Evolutionary conservation across 1,140 invertebrate species (phyloP).

Genomic region (Araneus ventricosus): DNA sequence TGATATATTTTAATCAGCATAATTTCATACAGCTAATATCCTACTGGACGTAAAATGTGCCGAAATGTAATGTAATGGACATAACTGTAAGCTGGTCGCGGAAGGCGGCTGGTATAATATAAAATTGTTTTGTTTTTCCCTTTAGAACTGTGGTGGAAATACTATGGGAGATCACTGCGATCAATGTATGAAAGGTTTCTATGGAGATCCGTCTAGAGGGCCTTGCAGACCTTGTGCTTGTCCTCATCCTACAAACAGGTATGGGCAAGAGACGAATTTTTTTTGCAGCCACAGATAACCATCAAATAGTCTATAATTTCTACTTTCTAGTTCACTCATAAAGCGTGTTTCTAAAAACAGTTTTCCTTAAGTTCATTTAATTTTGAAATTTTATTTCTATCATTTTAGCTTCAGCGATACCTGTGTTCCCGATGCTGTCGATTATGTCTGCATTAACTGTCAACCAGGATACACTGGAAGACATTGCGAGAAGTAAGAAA

Average conservation of each 20-base stretch:
- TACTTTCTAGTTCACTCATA: too few relatives aligned
- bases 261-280: background rate
- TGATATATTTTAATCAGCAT: too few relatives aligned
- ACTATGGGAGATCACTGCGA: constrained; percentile 89
- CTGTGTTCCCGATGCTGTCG: constrained; percentile 78
- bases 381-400: constrained; percentile 57
- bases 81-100: too few relatives aligned
- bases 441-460: constrained; percentile 81
- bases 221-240: constrained; percentile 88
- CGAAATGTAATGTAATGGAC: too few relatives aligned
- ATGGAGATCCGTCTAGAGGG: constrained; percentile 85
- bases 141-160: constrained; percentile 89
- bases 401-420: constrained; percentile 81
- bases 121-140: background rate
- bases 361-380: background rate
- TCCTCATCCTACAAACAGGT: constrained; percentile 82
- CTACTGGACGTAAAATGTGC: too few relatives aligned
- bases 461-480: constrained; percentile 84
- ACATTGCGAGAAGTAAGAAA: constrained; percentile 83
- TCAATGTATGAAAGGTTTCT: constrained; percentile 89
- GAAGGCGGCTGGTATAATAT: too few relatives aligned
- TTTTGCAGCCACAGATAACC: too few relatives aligned
- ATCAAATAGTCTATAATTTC: too few relatives aligned
- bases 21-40: too few relatives aligned
- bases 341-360: background rate